These are phyloP conservation scores for Drosophila micromelanica DNA, from an alignment of 1,140 invertebrate species.

Conservation along the genomic window DNA sequence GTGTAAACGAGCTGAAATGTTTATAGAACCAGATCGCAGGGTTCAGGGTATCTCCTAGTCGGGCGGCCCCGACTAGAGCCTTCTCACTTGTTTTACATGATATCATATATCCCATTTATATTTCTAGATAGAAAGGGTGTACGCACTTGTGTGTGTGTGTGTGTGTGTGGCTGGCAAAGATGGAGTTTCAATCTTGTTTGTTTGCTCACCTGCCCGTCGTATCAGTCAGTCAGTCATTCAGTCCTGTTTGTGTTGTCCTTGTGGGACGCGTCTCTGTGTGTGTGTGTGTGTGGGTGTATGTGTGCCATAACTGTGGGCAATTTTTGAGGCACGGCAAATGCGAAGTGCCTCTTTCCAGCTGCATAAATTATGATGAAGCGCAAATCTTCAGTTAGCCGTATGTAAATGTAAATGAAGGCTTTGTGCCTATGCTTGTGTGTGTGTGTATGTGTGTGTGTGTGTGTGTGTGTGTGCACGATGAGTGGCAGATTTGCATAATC, in stretches of 20 bases:
- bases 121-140: neutral
- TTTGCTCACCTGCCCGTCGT: conserved; percentile 41
- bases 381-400: conserved; percentile 82
- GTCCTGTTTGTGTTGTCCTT: conserved; percentile 42
- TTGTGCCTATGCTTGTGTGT: conserved; percentile 36
- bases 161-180: conserved; percentile 14
- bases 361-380: conserved; percentile 80
- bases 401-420: conserved; percentile 81
- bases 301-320: conserved; percentile 73
- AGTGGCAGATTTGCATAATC: conserved; percentile 81
- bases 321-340: conserved; percentile 75
- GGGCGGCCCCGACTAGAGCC: no score
- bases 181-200: conserved; percentile 49
- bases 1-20: no score
- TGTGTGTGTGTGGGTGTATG: conserved; percentile 7
- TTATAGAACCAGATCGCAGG: no score
- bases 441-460: conserved; percentile 13
- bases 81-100: no score
- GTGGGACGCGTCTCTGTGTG: neutral
- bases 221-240: conserved; percentile 31
- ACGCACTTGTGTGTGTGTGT: conserved; percentile 6
- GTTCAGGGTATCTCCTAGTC: no score
- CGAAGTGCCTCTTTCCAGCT: conserved; percentile 63
- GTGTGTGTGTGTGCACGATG: conserved; percentile 65
- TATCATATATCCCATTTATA: neutral